phyloP scores from a whole-genome alignment of 2,113 vertebrate species.

The Neogale vison region DNA sequence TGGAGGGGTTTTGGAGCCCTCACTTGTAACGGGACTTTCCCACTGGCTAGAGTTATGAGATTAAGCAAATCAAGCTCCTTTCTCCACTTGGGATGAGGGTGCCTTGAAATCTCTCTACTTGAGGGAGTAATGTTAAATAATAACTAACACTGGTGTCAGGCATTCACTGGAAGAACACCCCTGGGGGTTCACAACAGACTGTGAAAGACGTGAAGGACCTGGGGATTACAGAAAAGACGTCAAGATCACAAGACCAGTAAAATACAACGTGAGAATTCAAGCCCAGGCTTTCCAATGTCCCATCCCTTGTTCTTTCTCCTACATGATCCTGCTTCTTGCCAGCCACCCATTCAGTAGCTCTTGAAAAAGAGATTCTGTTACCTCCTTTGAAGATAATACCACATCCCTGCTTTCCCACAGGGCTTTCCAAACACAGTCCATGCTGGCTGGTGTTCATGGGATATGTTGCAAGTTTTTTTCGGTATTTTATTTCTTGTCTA shows the following conservation, averaged over 20 bases:
- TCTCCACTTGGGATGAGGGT: background rate
- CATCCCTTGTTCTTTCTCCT: background rate
- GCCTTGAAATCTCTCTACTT: background rate
- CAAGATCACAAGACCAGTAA: background rate
- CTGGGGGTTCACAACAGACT: background rate
- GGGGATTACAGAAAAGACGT: background rate
- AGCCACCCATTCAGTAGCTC: background rate
- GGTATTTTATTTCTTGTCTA: constrained; percentile 46
- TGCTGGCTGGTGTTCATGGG: constrained; percentile 34
- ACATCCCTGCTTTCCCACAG: constrained; percentile 66
- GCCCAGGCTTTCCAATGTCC: background rate
- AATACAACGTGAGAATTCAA: constrained; percentile 1
- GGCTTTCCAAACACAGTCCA: constrained; percentile 40
- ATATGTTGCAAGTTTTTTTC: constrained; percentile 53
- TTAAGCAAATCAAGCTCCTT: background rate
- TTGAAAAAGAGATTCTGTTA: constrained; percentile 53
- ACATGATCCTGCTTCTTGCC: background rate
- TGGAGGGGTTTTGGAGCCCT: background rate
- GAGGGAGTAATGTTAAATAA: background rate
- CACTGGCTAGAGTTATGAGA: background rate
- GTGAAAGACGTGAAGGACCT: background rate
- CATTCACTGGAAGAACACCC: background rate
- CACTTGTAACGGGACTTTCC: background rate
- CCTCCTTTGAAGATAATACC: constrained; percentile 58
- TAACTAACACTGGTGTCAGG: background rate